Evolutionary conservation across 2,888 invertebrate species (phyloP).

Genomic region (Hesperia comma): DNA sequence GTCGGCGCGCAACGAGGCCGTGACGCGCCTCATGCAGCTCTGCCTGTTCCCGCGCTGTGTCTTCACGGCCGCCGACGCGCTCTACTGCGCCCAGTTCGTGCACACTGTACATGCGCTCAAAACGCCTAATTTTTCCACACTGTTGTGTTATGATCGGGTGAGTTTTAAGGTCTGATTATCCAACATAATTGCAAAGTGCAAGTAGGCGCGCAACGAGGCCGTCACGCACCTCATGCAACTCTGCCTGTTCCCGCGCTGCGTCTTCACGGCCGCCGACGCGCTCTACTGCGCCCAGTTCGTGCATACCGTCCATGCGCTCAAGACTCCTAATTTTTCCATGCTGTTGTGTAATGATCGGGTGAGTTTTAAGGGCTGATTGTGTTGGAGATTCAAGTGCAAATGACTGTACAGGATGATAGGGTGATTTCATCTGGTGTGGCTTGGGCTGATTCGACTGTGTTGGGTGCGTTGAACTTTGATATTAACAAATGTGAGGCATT

Average conservation of each 20-base stretch:
- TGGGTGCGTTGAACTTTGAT: too few relatives aligned
- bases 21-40: conserved; percentile 97
- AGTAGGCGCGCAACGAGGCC: conserved; percentile 97
- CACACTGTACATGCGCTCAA: conserved; percentile 97
- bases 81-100: conserved; percentile 98
- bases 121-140: conserved; percentile 98
- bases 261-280: conserved; percentile 98
- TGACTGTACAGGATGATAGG: too few relatives aligned
- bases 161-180: conserved; percentile 57
- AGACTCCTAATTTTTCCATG: conserved; percentile 98
- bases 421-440: too few relatives aligned
- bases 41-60: conserved; percentile 98
- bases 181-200: too few relatives aligned
- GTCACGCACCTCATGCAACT: conserved; percentile 98
- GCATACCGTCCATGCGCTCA: conserved; percentile 96
- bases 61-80: conserved; percentile 97
- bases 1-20: conserved; percentile 97
- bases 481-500: too few relatives aligned
- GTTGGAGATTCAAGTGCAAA: too few relatives aligned
- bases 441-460: too few relatives aligned
- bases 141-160: conserved; percentile 98
- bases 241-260: conserved; percentile 98
- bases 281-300: conserved; percentile 99
- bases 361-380: conserved; percentile 60
- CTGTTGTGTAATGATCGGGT: conserved; percentile 98